Base-by-base conservation (phyloP, 2,113 vertebrate species). In the Syngnathoides biaculeatus region DNA sequence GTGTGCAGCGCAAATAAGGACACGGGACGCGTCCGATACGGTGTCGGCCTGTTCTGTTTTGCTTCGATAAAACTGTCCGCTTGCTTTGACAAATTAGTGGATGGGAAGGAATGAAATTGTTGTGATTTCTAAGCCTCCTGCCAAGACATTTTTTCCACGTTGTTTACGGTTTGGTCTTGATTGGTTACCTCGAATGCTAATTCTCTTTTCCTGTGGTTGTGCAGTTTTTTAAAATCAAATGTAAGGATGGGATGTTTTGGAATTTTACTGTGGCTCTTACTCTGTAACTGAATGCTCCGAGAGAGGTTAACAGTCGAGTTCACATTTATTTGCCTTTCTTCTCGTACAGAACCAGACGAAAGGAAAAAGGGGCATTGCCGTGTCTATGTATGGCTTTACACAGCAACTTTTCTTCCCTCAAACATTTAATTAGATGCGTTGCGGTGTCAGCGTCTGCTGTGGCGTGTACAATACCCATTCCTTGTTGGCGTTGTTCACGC, bases 1-100 rank as follows among this genome's bases (percentile, higher is more conserved):
- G 78, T 61, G 71, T 72, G 64, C 64, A 75, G 64, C 74, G 59
- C 71, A 83, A 76, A 83, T 67, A 84, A 70, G 77, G 72, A 77
- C 61, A 10, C 55, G 45, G 45, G 47, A 67, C 45, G 27, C 45
- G 43, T 77, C 71, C 53, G 65, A 71, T 74, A 66, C n/a, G n/a
- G 19, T 72, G 63, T 78, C 52, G 48, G 65, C 48, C 42, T 20
- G 39, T 42, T 64, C 53, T 30, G 65, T 64, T 75, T 81, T 61
- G 24, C 67, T 83, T 81, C 65, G 71, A 78, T 77, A 65, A 78
- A 69, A 30, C 50, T 47, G 47, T 22, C 45, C 17, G 27, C 35
- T 43, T 71, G 60, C 42, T 73, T 26, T 73, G 60, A 68, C 60
- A 58, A 48, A 63, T 57, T 6, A 63, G 67, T 53, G 72, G 67